Percentiles rank a stretch among this genome's conserved stretches.
Evolutionary conservation across 2,113 vertebrate genomes (phyloP).

Genomic region (Crotalus viridis): DNA sequence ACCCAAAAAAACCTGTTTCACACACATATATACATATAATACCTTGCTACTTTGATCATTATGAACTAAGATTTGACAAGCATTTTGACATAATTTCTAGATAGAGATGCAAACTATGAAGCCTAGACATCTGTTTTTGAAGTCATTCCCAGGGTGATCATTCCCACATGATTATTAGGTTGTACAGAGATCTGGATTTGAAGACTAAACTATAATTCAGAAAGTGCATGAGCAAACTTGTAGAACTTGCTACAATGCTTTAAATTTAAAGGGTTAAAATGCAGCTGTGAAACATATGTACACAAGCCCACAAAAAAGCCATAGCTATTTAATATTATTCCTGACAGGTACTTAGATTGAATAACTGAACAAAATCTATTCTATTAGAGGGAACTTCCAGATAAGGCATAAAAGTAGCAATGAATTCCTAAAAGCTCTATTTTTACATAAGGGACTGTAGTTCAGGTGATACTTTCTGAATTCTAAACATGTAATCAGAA

Average conservation of each 20-base stretch:
- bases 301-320: background rate
- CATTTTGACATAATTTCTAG: background rate
- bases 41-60: background rate
- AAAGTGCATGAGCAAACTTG: background rate
- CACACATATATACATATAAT: background rate
- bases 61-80: background rate
- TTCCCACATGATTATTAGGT: background rate
- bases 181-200: background rate
- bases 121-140: background rate
- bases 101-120: background rate
- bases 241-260: background rate
- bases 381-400: background rate
- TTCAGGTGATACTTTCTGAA: background rate
- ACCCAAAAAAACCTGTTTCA: background rate
- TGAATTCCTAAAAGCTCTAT: background rate
- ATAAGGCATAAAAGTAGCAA: background rate
- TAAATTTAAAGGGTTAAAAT: background rate
- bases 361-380: background rate
- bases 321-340: background rate
- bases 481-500: background rate
- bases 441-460: background rate
- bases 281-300: background rate
- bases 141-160: background rate
- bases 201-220: background rate
- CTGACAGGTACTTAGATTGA: background rate